Percentiles rank a stretch among this genome's conserved stretches.
These are phyloP conservation scores for Nematopogon swammerdamellus DNA, from an alignment of 2,888 invertebrate genomes.

Conservation along the genomic window DNA sequence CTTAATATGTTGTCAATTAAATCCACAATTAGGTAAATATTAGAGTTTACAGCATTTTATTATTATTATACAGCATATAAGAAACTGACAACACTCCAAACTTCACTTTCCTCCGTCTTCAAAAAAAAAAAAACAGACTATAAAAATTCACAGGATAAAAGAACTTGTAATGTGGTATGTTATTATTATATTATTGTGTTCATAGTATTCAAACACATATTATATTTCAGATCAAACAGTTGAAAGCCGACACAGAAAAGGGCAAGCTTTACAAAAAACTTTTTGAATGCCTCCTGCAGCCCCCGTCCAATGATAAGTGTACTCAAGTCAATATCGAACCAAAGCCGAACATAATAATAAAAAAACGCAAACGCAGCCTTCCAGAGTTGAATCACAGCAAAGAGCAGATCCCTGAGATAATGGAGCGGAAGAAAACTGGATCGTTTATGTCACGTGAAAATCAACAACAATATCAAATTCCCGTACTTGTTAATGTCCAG, in stretches of 20 bases:
- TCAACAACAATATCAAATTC: constrained; percentile 16
- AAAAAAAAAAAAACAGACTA: too few relatives aligned
- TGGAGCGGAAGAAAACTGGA: too few relatives aligned
- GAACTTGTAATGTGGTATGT: too few relatives aligned
- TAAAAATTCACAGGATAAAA: too few relatives aligned
- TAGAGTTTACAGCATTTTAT: too few relatives aligned
- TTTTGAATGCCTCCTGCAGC: constrained; percentile 28
- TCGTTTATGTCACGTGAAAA: not conserved
- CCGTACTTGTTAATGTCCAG: constrained; percentile 17
- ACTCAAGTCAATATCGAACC: constrained; percentile 16
- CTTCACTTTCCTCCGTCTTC: too few relatives aligned
- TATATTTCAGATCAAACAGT: constrained; percentile 30
- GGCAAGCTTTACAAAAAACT: constrained; percentile 32
- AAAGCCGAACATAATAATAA: not conserved
- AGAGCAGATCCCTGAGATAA: too few relatives aligned
- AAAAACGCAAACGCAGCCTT: not conserved
- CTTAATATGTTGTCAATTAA: too few relatives aligned
- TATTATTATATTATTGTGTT: too few relatives aligned
- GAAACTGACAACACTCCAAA: too few relatives aligned
- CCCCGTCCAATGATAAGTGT: constrained; percentile 32
- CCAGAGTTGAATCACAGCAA: not conserved
- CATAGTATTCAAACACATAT: not conserved
- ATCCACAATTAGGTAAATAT: too few relatives aligned
- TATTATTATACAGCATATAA: too few relatives aligned
- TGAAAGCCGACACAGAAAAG: constrained; percentile 34